A percentile compares a stretch with the other conserved stretches of the same genome.
Evolutionary conservation across 2,797 vertebrate species (phyloP).

Genomic region (Orestias chungarensis): DNA sequence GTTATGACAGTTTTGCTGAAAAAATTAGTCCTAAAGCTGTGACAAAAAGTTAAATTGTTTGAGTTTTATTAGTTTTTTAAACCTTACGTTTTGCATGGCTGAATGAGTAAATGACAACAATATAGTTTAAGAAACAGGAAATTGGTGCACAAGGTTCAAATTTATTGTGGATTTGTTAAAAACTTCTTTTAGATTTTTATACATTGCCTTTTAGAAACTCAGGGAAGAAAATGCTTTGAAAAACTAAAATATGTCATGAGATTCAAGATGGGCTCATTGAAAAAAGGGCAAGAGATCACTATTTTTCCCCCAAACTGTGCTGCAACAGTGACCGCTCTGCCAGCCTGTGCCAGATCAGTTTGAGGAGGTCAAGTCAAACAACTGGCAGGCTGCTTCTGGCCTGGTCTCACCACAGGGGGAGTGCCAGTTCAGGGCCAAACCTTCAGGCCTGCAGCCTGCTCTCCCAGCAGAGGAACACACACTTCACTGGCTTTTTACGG

Average conservation of each 20-base stretch:
- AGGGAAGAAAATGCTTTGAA: slow-evolving; percentile 10
- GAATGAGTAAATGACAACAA: not conserved
- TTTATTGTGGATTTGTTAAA: too few relatives aligned
- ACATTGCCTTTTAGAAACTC: not conserved
- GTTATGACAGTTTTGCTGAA: not conserved
- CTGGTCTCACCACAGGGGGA: slow-evolving; percentile 63
- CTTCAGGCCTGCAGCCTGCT: slow-evolving; percentile 54
- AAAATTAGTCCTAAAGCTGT: not conserved
- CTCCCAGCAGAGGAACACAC: slow-evolving; percentile 57
- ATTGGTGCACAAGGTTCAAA: too few relatives aligned
- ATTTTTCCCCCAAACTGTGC: slow-evolving; percentile 50
- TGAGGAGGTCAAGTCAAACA: slow-evolving; percentile 76
- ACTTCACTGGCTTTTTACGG: slow-evolving; percentile 62
- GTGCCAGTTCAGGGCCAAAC: slow-evolving; percentile 54
- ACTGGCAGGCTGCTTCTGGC: slow-evolving; percentile 71
- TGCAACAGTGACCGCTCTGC: slow-evolving; percentile 67
- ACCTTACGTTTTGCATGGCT: not conserved
- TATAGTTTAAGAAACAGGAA: too few relatives aligned
- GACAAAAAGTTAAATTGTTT: not conserved
- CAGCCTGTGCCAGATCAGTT: slow-evolving; percentile 74
- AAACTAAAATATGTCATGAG: slow-evolving; percentile 14
- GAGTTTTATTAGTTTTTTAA: not conserved
- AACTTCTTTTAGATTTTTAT: not conserved
- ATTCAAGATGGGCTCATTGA: slow-evolving; percentile 36
- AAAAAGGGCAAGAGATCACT: slow-evolving; percentile 42